Conservation (phyloP, 1,140 invertebrate species). For the Halesus radiatus region DNA sequence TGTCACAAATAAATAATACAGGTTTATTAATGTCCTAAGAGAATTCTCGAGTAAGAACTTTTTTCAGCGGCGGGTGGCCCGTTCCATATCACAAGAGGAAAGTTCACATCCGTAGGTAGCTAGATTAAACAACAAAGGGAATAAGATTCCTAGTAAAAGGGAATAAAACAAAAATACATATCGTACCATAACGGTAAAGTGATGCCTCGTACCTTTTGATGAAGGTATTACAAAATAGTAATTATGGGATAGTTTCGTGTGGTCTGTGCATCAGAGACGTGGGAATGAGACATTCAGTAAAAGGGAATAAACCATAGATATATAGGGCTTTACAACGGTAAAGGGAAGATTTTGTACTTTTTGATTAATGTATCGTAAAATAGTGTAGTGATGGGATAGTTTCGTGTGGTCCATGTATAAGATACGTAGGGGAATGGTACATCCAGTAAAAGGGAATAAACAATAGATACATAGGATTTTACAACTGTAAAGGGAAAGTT, state of each 20-base stretch:
- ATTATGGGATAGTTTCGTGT: too few relatives aligned
- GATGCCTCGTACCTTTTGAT: not conserved
- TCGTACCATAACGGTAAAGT: too few relatives aligned
- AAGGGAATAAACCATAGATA: not conserved
- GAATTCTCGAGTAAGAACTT: too few relatives aligned
- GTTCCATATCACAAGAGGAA: not conserved
- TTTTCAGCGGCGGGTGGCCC: not conserved
- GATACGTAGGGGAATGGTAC: too few relatives aligned
- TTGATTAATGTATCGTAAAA: not conserved
- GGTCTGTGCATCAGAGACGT: too few relatives aligned
- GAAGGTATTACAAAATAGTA: too few relatives aligned
- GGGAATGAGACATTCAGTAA: too few relatives aligned
- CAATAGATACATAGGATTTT: too few relatives aligned
- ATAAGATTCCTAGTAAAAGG: not conserved
- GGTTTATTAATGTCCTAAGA: too few relatives aligned
- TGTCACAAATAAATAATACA: too few relatives aligned
- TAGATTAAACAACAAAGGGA: not conserved
- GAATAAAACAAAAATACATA: not conserved
- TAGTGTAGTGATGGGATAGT: not conserved
- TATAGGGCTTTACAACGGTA: too few relatives aligned
- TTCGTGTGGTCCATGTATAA: not conserved
- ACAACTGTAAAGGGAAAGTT: not conserved
- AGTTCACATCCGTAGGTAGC: not conserved
- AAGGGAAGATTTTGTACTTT: constrained; percentile 1
- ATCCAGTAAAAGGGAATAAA: not conserved